Conservation (phyloP, 2,888 invertebrate genomes). For the Parnassius orleans region DNA sequence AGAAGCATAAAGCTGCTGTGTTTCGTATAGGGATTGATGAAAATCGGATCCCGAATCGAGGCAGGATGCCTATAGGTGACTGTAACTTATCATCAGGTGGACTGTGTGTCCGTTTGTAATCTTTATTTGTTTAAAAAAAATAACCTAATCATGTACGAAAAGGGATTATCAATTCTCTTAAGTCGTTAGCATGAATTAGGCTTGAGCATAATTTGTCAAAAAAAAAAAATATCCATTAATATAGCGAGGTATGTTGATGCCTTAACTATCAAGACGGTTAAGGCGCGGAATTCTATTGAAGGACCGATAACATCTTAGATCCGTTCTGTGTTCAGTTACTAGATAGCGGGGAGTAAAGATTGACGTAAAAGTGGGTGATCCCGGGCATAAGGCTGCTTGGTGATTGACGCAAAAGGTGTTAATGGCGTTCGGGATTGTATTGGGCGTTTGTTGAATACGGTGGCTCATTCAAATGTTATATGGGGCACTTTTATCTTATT, state of each 20-base stretch:
- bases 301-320: constrained; percentile 33
- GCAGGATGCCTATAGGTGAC: no score
- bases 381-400: constrained; percentile 37
- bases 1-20: no score
- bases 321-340: constrained; percentile 28
- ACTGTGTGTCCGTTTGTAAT: no score
- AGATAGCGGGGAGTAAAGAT: constrained; percentile 40
- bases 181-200: no score
- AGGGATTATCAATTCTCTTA: no score
- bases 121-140: no score
- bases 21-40: no score
- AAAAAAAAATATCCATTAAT: no score
- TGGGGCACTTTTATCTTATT: not conserved
- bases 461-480: constrained; percentile 17
- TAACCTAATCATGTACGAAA: no score
- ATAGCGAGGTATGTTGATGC: not conserved
- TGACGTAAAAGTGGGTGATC: constrained; percentile 56
- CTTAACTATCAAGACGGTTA: constrained; percentile 11
- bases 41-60: no score
- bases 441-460: constrained; percentile 8
- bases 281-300: constrained; percentile 34
- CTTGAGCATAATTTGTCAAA: no score
- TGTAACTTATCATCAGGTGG: no score
- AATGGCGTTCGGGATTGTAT: constrained; percentile 42
- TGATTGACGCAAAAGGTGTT: constrained; percentile 58